Evolutionary conservation across 2,888 invertebrate genomes (phyloP).

Genomic region (Cheilosia grossa): DNA sequence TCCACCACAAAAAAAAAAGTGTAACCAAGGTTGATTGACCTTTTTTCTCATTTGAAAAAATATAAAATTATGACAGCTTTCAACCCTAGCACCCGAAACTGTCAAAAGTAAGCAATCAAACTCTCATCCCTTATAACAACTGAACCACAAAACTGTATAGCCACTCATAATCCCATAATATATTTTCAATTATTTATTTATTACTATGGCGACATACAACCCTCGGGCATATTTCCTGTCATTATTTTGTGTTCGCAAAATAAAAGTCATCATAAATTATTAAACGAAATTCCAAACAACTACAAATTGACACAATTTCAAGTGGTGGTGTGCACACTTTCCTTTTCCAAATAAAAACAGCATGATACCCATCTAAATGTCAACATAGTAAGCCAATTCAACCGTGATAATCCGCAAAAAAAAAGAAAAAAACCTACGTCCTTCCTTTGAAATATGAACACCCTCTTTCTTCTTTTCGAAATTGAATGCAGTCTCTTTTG

Average conservation of each 20-base stretch:
- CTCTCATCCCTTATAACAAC: slow-evolving; percentile 1
- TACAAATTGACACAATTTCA: slow-evolving; percentile 66
- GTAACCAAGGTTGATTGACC: slow-evolving; percentile 40
- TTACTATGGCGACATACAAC: slow-evolving; percentile 21
- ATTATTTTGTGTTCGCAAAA: slow-evolving; percentile 21
- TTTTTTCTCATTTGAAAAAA: slow-evolving; percentile 17
- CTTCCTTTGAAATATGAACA: slow-evolving; percentile 25
- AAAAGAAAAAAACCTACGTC: neutral
- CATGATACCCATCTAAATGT: slow-evolving; percentile 59
- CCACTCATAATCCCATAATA: slow-evolving; percentile 29
- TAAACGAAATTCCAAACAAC: slow-evolving; percentile 18
- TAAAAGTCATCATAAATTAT: slow-evolving; percentile 37
- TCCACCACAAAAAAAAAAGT: neutral
- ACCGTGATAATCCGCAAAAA: slow-evolving; percentile 65
- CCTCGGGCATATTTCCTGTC: slow-evolving; percentile 17
- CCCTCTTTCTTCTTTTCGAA: slow-evolving; percentile 31
- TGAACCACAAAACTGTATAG: slow-evolving; percentile 8
- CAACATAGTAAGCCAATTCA: slow-evolving; percentile 57
- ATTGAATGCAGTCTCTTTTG: slow-evolving; percentile 10
- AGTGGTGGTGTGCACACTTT: slow-evolving; percentile 27
- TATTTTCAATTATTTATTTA: slow-evolving; percentile 69
- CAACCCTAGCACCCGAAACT: slow-evolving; percentile 12
- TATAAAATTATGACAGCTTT: neutral
- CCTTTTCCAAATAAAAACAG: slow-evolving; percentile 35
- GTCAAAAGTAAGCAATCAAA: neutral